Conservation (phyloP, 1,140 invertebrate species). For the Oreohelix idahoensis region DNA sequence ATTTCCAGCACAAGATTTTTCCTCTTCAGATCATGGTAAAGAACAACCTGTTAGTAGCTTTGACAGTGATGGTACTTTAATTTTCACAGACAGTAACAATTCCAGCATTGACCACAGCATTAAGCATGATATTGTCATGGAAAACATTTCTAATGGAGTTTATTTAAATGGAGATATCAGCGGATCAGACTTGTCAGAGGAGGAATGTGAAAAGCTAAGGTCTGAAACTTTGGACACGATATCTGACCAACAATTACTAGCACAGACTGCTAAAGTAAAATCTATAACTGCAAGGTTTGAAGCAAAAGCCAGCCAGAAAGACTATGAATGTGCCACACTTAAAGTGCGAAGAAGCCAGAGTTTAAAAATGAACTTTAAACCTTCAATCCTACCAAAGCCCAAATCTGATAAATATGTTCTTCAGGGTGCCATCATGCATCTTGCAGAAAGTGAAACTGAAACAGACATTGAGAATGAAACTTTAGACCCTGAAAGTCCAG, state of each 20-base stretch:
- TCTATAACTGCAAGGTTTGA: conserved; percentile 22
- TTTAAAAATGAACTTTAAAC: conserved; percentile 14
- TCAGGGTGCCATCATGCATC: background rate
- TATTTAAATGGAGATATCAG: background rate
- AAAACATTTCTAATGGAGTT: background rate
- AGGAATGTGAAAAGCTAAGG: background rate
- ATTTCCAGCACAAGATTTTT: background rate
- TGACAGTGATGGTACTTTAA: background rate
- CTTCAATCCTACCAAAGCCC: background rate
- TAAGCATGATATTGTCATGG: background rate
- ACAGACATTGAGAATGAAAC: background rate
- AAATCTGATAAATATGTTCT: background rate
- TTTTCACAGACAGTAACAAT: background rate
- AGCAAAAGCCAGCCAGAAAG: background rate
- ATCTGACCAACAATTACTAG: background rate
- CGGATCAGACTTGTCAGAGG: background rate
- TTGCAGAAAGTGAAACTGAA: background rate
- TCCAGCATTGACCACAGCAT: background rate
- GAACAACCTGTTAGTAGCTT: background rate
- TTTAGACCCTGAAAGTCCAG: background rate
- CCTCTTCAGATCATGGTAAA: background rate
- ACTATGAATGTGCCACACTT: background rate
- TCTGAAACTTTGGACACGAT: background rate
- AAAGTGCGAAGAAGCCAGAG: background rate
- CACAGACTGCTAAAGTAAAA: background rate